Base-by-base conservation (phyloP, 1,140 invertebrate genomes). In the Drosophila simulans region DNA sequence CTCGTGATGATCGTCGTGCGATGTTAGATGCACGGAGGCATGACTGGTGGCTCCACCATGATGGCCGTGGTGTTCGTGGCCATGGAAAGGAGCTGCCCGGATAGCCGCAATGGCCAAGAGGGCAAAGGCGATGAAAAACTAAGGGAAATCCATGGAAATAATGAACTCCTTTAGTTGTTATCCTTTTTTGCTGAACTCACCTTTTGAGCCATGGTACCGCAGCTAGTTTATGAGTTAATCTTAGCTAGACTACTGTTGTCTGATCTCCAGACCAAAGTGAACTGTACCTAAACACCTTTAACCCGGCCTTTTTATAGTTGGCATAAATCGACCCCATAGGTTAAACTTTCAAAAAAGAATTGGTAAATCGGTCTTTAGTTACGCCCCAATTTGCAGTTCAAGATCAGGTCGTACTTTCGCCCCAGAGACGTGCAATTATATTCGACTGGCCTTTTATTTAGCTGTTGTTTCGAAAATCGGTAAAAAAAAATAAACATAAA, bases 11-110 rank as follows among this genome's bases (percentile, higher is more conserved):
- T 48, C 66, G 12, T 72, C 84, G 39, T 91, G 89, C 10, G 89
- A 89, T 17, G 86, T 86, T 10, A 91, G 7, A 11, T 91, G 89
- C 20, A 91, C 73, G 3, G 88, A 91, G 43, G 83, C 83, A 37
- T 91, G 88, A 69, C 88, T 91, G 54, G 80, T 82, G 39, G 90
- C 88, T 1, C 83, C 86, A 11, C 69, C 84, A 45, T 79, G 73
- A 3, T 76, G 69, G 1, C 71, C 66, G 15, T 79, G 46, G 5
- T 57, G 75, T 0, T 59, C 75, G 31, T 80, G 78, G 5, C 77
- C 77, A 39, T 89, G 84, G 37, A 74, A 81, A n/a, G 72, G 78
- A 54, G 78, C 68, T 45, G 89, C 84, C 43, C 35, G 62, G 1
- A 77, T 75, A 20, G 62, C 55, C 25, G 42, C 59, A 48, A 66